Conservation (phyloP, 23 tunicate genomes). For the Styela plicata region DNA sequence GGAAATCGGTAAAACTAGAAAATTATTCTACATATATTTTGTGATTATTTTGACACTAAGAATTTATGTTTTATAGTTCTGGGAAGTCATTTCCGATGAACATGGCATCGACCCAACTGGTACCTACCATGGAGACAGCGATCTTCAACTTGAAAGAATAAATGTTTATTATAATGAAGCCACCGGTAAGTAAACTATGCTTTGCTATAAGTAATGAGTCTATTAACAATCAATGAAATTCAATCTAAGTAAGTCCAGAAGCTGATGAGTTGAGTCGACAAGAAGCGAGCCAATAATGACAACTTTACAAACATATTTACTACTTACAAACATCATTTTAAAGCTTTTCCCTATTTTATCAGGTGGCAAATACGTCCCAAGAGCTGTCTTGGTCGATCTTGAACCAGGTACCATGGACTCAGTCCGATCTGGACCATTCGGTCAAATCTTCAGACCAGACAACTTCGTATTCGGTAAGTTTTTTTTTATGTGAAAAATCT, state of each 20-base stretch:
- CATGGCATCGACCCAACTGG: conserved; percentile 40
- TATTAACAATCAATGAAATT: too few species aligned
- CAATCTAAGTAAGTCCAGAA: too few species aligned
- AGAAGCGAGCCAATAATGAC: too few species aligned
- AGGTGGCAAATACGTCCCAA: conserved; percentile 90
- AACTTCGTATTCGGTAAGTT: conserved; percentile 79
- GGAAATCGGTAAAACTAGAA: too few species aligned
- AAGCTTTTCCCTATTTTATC: too few species aligned
- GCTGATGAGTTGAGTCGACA: too few species aligned
- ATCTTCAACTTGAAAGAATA: conserved; percentile 32
- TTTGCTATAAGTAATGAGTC: too few species aligned
- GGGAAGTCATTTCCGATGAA: conserved; percentile 41
- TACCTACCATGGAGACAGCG: conserved; percentile 42
- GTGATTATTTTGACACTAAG: too few species aligned
- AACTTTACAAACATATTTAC: too few species aligned
- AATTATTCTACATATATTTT: too few species aligned
- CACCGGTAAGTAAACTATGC: conserved; percentile 30
- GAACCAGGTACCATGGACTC: conserved; percentile 99
- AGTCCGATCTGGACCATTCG: conserved; percentile 91
- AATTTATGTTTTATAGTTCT: too few species aligned
- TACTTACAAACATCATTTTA: too few species aligned
- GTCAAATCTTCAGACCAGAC: conserved; percentile 93
- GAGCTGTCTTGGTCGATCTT: conserved; percentile 89
- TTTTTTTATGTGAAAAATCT: neutral
- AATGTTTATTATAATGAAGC: conserved; percentile 39